Evolutionary conservation across 2,888 invertebrate genomes (phyloP), one percentile per base, ranked within the genome.

Genomic region (Drosophila falleni): DNA sequence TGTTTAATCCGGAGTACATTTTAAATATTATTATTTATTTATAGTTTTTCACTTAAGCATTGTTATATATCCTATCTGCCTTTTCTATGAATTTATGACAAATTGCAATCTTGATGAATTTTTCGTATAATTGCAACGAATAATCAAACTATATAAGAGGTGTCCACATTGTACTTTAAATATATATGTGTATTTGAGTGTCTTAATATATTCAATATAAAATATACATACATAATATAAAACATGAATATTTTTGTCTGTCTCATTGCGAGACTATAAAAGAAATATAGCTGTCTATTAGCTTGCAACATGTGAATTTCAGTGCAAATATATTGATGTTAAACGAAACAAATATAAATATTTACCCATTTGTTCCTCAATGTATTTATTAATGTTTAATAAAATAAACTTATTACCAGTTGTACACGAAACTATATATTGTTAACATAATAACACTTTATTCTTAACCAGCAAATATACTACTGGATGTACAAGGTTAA

Each of bases 141-240:
- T 35, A 58, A 65, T 42, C 55, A 39, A 33, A 55, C 49, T 42
- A 11, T 42, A 6, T 59, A 51, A 19, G 33, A 23, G 15, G 55
- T 51, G 55, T 62, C 44, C 65, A 63, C 39, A 63, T 68, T 68
- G 80, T 83, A 82, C 73, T 82, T 83, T 61, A 76, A 49, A 44
- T 59, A 55, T 51, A 19, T 71, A 54, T 42, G 44, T 55, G 44
- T 69, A 62, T 60, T 65, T 62, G 64, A 76, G 80, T 82, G 83
- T 86, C 86, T 82, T 86, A 72, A 16, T 51, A 72, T 72, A 60
- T 76, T 42, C 5, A 60, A 60, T 63, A 68, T 67, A 23, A 23
- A 23, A 60, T 31, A 35, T 15, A 35, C 29, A 39, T 46, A 23
- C 29, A 39, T 46, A 23, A 55, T 58, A 29, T 37, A 64, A 47